Evolutionary conservation across 2,797 vertebrate species (phyloP).

Genomic region (Moxostoma hubbsi): DNA sequence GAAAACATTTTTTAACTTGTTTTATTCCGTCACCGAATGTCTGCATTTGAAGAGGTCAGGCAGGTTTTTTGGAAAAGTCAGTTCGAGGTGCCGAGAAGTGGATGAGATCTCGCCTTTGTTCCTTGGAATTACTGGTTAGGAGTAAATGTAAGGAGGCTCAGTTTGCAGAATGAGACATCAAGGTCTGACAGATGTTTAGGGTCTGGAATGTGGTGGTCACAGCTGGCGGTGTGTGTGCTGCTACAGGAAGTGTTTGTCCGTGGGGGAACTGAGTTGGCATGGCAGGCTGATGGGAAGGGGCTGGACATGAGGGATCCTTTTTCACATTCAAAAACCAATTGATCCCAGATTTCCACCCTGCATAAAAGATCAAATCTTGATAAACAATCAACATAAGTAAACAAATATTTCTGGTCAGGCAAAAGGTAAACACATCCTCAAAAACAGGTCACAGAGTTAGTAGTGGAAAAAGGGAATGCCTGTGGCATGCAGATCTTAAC

Average conservation of each 20-base stretch:
- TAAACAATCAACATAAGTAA: background rate
- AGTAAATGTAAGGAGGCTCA: conserved; percentile 15
- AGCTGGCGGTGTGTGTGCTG: conserved; percentile 20
- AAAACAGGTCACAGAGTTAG: conserved; percentile 7
- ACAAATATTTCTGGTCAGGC: conserved; percentile 13
- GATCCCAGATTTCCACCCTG: conserved; percentile 41
- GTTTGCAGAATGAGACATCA: conserved; percentile 29
- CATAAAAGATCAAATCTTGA: conserved; percentile 27
- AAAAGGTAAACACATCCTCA: conserved; percentile 26
- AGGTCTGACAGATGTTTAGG: conserved; percentile 5
- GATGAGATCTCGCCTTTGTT: conserved; percentile 15
- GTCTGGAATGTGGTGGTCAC: conserved; percentile 7
- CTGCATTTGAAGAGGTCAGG: conserved; percentile 33
- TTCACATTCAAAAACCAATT: conserved; percentile 38
- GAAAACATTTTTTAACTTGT: conserved; percentile 33
- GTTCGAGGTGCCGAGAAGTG: conserved; percentile 29
- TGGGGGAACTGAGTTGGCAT: conserved; percentile 51
- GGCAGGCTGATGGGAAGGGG: conserved; percentile 43
- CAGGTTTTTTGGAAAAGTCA: conserved; percentile 31
- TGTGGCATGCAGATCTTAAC: background rate
- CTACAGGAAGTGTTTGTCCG: conserved; percentile 31
- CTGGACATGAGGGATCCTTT: conserved; percentile 12
- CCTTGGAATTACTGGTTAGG: background rate
- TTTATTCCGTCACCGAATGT: conserved; percentile 49
- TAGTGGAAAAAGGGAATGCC: background rate